Percentiles rank a stretch among this genome's conserved stretches.
Evolutionary conservation across 2,113 vertebrate species (phyloP).

Genomic region (Antennarius striatus): DNA sequence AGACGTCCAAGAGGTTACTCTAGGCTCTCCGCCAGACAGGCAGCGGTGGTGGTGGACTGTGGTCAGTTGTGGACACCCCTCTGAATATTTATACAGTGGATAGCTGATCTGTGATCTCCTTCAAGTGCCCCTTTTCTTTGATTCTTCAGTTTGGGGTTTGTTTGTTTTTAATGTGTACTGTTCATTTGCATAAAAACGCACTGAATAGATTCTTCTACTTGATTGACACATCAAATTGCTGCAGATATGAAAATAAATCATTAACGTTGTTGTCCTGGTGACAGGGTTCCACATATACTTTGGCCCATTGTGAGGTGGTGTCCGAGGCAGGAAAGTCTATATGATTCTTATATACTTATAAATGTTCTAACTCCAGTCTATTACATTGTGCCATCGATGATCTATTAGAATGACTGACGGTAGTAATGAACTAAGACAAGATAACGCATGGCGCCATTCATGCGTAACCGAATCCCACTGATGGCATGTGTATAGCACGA

Average conservation of each 20-base stretch:
- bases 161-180: background rate
- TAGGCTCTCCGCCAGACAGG: conserved; percentile 62
- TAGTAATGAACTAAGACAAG: conserved; percentile 68
- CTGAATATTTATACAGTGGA: conserved; percentile 65
- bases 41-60: conserved; percentile 53
- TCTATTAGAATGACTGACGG: conserved; percentile 65
- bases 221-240: conserved; percentile 2
- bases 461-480: conserved; percentile 62
- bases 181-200: background rate
- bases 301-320: conserved; percentile 31
- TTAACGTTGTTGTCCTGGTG: conserved; percentile 3
- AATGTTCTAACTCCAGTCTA: conserved; percentile 41
- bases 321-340: conserved; percentile 7
- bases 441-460: conserved; percentile 68
- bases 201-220: background rate
- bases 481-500: conserved; percentile 46
- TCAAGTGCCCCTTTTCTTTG: conserved; percentile 54
- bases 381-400: conserved; percentile 56
- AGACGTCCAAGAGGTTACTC: conserved; percentile 71
- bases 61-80: conserved; percentile 54
- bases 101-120: conserved; percentile 57
- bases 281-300: conserved; percentile 31
- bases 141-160: background rate
- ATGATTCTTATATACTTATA: too few species aligned
- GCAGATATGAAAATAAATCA: conserved; percentile 12